These are phyloP conservation scores for Oscheius sp. DNA, from an alignment of 2,888 invertebrate genomes.

Conservation along the genomic window DNA sequence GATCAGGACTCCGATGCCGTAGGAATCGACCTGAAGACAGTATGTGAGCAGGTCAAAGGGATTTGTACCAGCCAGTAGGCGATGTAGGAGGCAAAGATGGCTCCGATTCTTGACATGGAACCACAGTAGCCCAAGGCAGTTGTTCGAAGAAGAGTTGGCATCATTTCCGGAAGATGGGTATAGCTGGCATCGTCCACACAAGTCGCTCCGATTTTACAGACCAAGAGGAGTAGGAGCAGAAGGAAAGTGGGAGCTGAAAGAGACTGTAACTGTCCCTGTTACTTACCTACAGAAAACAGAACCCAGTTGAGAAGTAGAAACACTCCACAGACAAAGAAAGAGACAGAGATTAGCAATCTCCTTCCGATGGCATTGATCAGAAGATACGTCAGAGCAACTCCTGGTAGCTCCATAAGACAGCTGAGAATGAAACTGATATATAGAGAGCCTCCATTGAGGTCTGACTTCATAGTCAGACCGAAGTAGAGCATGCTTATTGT, in stretches of 20 bases:
- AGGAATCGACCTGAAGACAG: not conserved
- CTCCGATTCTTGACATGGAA: not conserved
- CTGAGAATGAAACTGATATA: not conserved
- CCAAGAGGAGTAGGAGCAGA: not conserved
- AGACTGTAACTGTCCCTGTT: not conserved
- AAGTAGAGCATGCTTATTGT: slow-evolving; percentile 4
- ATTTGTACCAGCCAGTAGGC: not conserved
- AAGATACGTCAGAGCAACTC: not conserved
- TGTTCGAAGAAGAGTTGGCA: not conserved
- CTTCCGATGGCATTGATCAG: not conserved
- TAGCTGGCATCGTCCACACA: not conserved
- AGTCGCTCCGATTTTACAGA: not conserved
- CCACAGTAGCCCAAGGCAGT: not conserved
- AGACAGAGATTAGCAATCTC: not conserved
- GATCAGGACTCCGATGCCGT: not conserved
- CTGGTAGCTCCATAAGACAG: not conserved
- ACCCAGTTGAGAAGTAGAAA: not conserved
- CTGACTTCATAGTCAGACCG: not conserved
- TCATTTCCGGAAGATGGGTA: slow-evolving; percentile 4
- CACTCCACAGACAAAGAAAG: not conserved
- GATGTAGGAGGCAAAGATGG: not conserved
- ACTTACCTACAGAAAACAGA: not conserved
- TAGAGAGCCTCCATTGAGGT: not conserved
- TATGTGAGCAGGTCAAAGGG: not conserved
- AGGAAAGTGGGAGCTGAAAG: not conserved